These are phyloP conservation scores for Porites evermanni DNA, from an alignment of 92 coral and sea anemone genomes.

Conservation along the genomic window DNA sequence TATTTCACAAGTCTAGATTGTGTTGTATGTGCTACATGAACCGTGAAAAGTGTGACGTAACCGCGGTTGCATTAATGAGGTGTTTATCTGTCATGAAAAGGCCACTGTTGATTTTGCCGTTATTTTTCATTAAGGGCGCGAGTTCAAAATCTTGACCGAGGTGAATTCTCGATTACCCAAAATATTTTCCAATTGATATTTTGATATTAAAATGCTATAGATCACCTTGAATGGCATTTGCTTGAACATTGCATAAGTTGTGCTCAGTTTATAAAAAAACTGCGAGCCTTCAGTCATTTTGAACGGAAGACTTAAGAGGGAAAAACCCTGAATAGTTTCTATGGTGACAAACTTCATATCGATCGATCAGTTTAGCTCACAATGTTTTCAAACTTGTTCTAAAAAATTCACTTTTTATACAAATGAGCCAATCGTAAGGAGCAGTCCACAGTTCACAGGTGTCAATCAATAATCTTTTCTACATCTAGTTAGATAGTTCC, in stretches of 20 bases:
- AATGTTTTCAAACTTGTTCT: background rate
- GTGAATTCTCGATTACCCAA: no score
- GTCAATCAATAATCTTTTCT: conserved; percentile 11
- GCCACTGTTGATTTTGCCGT: no score
- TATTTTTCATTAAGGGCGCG: no score
- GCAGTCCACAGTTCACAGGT: background rate
- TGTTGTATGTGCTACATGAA: background rate
- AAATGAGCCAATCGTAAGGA: conserved; percentile 16
- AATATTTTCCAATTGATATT: no score
- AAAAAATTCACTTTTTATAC: background rate
- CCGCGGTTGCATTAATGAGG: background rate
- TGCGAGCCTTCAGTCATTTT: conserved; percentile 61
- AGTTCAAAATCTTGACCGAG: no score
- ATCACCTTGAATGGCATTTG: background rate
- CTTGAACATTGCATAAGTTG: background rate
- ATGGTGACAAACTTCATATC: conserved; percentile 2
- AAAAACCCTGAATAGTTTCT: conserved; percentile 32
- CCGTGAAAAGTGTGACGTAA: background rate
- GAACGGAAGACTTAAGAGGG: conserved; percentile 76
- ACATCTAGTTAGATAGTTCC: conserved; percentile 8
- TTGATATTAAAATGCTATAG: background rate
- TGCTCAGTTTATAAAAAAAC: background rate
- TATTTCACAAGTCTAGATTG: no score
- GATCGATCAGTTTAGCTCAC: background rate
- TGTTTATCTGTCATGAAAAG: background rate